A percentile compares a stretch with the other conserved stretches of the same genome.
Evolutionary conservation across 2,113 vertebrate genomes (phyloP).

Genomic region (Siniperca knerii): DNA sequence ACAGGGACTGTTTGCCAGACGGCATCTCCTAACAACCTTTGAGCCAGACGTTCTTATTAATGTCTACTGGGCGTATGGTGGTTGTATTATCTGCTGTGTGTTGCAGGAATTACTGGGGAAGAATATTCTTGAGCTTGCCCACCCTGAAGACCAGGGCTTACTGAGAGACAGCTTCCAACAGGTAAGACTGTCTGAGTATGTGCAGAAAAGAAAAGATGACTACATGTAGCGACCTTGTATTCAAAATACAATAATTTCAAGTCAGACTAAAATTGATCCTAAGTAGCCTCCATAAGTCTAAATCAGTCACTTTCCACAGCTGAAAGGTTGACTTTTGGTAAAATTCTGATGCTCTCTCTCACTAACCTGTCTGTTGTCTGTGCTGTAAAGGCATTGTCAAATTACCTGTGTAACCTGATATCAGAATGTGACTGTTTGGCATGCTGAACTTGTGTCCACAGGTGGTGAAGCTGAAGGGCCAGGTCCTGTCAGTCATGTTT

Average conservation of each 20-base stretch:
- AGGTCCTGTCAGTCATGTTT: constrained; percentile 98
- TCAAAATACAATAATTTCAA: background rate
- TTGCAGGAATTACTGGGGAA: constrained; percentile 95
- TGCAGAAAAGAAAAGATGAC: background rate
- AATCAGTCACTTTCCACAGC: background rate
- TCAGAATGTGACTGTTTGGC: background rate
- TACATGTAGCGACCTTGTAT: background rate
- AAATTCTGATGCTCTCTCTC: background rate
- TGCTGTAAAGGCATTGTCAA: background rate
- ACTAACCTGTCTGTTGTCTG: background rate
- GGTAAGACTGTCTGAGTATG: constrained; percentile 77
- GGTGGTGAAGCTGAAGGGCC: constrained; percentile 98
- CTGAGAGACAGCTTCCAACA: constrained; percentile 97
- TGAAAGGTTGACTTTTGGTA: background rate
- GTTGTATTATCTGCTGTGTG: constrained; percentile 13
- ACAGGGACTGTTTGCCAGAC: background rate
- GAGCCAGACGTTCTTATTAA: background rate
- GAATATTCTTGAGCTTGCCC: constrained; percentile 93
- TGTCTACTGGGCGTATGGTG: background rate
- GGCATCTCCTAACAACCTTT: background rate
- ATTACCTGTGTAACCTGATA: constrained; percentile 6
- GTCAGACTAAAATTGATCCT: background rate
- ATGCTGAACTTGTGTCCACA: constrained; percentile 62
- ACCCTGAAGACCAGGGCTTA: constrained; percentile 95
- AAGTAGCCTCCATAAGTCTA: background rate